Evolutionary conservation across 2,113 vertebrate species (phyloP), one percentile per base, ranked within the genome.

Genomic region (Pachypanchax playfairii): DNA sequence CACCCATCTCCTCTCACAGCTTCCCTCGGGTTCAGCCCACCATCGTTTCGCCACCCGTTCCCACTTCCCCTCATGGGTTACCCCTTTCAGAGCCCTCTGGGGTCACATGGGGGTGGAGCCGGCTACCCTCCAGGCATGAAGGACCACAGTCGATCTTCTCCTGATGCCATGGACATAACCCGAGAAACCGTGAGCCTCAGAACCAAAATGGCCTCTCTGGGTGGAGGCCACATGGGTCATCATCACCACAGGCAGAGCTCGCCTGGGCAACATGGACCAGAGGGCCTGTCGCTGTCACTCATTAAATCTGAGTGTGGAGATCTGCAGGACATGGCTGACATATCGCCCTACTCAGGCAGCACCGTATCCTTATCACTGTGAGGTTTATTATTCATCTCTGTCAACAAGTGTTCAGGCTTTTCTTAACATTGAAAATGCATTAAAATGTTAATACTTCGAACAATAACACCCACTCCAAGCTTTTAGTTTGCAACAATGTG

Each of bases 221-320:
- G 81, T 6, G 83, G 85, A 3, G 71, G 75, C 29, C 88, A 90
- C 31, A 79, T 89, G 13, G 64, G 94, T 77, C 96, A 95, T 80
- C 95, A 96, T 48, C 95, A 95, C 87, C 96, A 97, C 88, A 93
- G 96, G 57, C 94, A 97, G 57, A 95, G 93, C 75, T 98, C 97
- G 0, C 96, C 97, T 0, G 92, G 92, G 67, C 96, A 97, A 70
- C 95, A 96, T 0, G 94, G 94, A 0, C 91, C 94, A 0, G 97
- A 98, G 85, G 93, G 94, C 47, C 92, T 99, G 72, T 98, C 97
- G 42, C 88, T 98, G 85, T 97, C 97, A 25, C 95, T 98, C 89
- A 98, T 99, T 88, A 99, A 99, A 87, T 99, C 97, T 0, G 97
- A 99, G 91, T 99, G 97, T 1, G 95, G 96, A 1, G 97, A 99